These are phyloP conservation scores for Gila orcuttii DNA, from an alignment of 2,113 vertebrate genomes.

Conservation along the genomic window DNA sequence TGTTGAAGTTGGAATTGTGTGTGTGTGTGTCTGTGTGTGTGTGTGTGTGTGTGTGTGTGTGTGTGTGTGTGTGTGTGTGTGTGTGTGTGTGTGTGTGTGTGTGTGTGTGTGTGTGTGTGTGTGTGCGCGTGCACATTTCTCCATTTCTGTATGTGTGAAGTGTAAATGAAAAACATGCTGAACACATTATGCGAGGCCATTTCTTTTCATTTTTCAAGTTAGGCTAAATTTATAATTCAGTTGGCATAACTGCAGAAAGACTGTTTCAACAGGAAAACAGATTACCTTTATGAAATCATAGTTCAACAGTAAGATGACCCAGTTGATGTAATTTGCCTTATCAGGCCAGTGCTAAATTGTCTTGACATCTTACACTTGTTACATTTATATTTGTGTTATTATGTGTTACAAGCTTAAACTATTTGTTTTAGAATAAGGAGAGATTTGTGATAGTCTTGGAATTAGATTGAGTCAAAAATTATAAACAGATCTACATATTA, in stretches of 20 bases:
- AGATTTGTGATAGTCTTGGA: not conserved
- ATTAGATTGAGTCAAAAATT: not conserved
- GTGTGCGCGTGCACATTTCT: not conserved
- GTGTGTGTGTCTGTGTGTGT: constrained; percentile 30
- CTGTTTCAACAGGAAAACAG: not conserved
- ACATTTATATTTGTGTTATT: not conserved
- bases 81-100: constrained; percentile 37
- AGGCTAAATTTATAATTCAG: not conserved
- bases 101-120: not conserved
- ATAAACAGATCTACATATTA: too few relatives aligned
- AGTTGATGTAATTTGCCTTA: not conserved
- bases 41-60: not conserved
- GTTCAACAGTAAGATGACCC: not conserved
- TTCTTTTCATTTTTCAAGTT: not conserved
- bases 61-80: not conserved
- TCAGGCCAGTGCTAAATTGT: not conserved
- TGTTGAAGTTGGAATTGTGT: constrained; percentile 14
- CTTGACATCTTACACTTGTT: not conserved
- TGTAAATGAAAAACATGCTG: constrained; percentile 7
- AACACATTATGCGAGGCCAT: not conserved
- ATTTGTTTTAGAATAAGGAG: too few relatives aligned
- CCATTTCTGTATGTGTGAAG: not conserved
- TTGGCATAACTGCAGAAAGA: not conserved
- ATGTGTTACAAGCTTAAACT: not conserved
- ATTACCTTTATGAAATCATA: not conserved